Conservation (phyloP, 1,140 invertebrate species). For the Aleiodes sp. region DNA sequence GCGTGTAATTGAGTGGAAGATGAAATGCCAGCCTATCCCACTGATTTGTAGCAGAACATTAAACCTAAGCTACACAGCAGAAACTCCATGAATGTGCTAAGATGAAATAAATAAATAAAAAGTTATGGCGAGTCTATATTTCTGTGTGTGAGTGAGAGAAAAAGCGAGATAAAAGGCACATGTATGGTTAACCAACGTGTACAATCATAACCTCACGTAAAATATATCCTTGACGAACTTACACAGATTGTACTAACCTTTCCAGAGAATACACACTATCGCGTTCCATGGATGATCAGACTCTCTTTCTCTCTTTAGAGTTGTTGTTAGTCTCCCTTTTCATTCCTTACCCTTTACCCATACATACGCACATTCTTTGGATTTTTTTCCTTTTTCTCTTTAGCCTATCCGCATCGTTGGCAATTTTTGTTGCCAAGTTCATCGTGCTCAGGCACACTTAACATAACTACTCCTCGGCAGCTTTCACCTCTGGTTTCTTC, state of each 20-base stretch:
- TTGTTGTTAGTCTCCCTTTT: slow-evolving; percentile 56
- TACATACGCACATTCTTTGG: slow-evolving; percentile 2
- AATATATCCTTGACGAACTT: slow-evolving; percentile 25
- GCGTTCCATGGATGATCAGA: slow-evolving; percentile 1
- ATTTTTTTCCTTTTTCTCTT: background rate
- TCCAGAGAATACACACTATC: slow-evolving; percentile 13
- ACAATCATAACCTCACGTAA: slow-evolving; percentile 33
- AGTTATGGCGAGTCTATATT: background rate
- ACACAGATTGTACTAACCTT: slow-evolving; percentile 27
- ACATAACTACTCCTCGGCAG: background rate
- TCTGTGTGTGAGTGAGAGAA: background rate
- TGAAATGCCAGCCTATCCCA: slow-evolving; percentile 13
- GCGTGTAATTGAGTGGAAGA: slow-evolving; percentile 32
- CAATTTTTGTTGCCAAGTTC: slow-evolving; percentile 59
- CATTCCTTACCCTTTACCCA: background rate
- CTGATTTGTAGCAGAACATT: slow-evolving; percentile 17
- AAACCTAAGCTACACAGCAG: background rate
- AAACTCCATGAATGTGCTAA: slow-evolving; percentile 10
- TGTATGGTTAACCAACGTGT: slow-evolving; percentile 3
- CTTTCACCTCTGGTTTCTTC: slow-evolving; percentile 5
- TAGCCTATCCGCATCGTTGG: slow-evolving; percentile 44
- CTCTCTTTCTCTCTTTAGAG: slow-evolving; percentile 42
- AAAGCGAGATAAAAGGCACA: slow-evolving; percentile 4
- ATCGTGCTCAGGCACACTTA: slow-evolving; percentile 49
- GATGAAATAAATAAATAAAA: slow-evolving; percentile 15